Evolutionary conservation across 1,140 invertebrate genomes (phyloP).

Genomic region (Phocides pigmalion): DNA sequence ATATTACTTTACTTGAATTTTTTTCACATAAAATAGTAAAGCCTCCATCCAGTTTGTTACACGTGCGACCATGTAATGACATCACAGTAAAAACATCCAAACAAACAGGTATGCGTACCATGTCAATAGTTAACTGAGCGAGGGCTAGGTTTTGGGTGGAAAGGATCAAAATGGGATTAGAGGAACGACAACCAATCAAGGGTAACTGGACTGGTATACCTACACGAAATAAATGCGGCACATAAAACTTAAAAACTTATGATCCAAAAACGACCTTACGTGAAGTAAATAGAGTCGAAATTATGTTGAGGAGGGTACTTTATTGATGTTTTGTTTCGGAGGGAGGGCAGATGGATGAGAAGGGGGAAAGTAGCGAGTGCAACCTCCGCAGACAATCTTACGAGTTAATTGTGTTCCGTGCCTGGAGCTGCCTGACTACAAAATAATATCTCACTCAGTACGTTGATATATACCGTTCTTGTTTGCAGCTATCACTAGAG

Average conservation of each 20-base stretch:
- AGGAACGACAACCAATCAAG: constrained; percentile 85
- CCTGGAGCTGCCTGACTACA: constrained; percentile 75
- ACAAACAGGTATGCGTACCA: constrained; percentile 68
- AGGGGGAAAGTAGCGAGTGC: constrained; percentile 74
- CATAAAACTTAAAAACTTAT: constrained; percentile 72
- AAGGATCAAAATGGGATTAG: constrained; percentile 84
- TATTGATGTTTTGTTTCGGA: constrained; percentile 83
- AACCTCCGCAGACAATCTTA: constrained; percentile 82
- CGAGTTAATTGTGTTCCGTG: constrained; percentile 83
- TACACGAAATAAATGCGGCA: constrained; percentile 82
- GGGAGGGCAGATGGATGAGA: constrained; percentile 75
- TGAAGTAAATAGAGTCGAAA: constrained; percentile 39
- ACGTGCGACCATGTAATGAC: constrained; percentile 14
- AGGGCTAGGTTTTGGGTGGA: constrained; percentile 80
- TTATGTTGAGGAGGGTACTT: constrained; percentile 51
- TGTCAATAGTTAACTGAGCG: constrained; percentile 79
- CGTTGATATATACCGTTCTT: constrained; percentile 23
- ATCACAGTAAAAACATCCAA: constrained; percentile 32
- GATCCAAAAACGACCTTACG: constrained; percentile 48
- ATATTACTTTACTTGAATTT: no score
- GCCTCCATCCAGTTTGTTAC: not conserved
- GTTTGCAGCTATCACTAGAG: constrained; percentile 17
- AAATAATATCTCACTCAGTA: constrained; percentile 73
- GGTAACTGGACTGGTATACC: constrained; percentile 84
- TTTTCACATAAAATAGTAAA: not conserved